A percentile compares a stretch with the other conserved stretches of the same genome.
phyloP scores from a whole-genome alignment of 2,888 invertebrate species.

The Portevinia maculata region DNA sequence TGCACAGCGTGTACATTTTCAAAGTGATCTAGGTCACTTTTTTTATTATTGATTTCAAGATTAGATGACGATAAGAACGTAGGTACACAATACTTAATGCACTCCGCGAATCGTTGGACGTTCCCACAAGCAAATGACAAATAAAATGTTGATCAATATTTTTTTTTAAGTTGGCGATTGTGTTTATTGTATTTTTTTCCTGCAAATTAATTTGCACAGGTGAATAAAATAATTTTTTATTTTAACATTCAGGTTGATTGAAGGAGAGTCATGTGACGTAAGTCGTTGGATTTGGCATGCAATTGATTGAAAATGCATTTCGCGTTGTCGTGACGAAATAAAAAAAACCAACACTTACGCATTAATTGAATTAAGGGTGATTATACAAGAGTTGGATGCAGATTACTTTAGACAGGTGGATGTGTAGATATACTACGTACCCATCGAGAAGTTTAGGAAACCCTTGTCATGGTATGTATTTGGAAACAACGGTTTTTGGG shows the following conservation, averaged over 20 bases:
- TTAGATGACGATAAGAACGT: constrained; percentile 46
- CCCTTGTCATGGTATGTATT: too few species aligned
- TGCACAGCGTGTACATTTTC: not conserved
- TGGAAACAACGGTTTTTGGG: too few species aligned
- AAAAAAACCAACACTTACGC: constrained; percentile 23
- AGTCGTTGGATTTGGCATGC: too few species aligned
- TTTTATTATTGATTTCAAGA: constrained; percentile 52
- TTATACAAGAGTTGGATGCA: not conserved
- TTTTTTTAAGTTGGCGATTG: not conserved
- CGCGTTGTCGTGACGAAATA: too few species aligned
- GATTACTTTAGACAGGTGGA: too few species aligned
- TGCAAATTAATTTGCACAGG: not conserved
- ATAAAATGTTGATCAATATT: constrained; percentile 6
- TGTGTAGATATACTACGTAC: too few species aligned
- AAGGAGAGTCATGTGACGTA: not conserved
- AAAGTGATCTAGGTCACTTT: constrained; percentile 43
- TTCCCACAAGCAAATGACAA: constrained; percentile 22
- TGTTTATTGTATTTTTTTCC: not conserved
- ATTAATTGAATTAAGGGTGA: not conserved
- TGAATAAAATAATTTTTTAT: not conserved
- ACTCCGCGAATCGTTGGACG: not conserved
- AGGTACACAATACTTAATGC: constrained; percentile 6
- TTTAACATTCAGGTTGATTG: not conserved
- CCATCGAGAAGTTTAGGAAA: too few species aligned
- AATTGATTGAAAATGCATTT: too few species aligned